A percentile compares a stretch with the other conserved stretches of the same genome.
These are phyloP conservation scores for Tetragonula carbonaria DNA, from an alignment of 2,888 invertebrate genomes.

Conservation along the genomic window DNA sequence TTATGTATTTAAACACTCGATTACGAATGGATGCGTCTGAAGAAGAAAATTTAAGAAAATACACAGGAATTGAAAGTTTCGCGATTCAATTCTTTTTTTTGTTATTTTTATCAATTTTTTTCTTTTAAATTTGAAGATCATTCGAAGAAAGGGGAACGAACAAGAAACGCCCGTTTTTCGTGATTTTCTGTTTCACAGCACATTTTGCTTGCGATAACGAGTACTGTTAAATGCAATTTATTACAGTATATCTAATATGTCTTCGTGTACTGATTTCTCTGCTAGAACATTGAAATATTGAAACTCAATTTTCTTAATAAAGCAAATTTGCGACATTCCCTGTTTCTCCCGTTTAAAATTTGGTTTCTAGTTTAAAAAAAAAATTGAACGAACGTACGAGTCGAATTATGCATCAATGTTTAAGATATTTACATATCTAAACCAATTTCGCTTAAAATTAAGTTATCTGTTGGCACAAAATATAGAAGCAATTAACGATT, in stretches of 20 bases:
- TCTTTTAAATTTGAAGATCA: neutral
- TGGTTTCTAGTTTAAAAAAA: neutral
- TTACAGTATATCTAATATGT: too few relatives aligned
- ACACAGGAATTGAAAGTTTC: too few relatives aligned
- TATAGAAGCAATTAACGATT: neutral
- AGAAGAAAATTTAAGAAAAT: neutral
- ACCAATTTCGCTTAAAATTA: neutral
- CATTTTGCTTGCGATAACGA: too few relatives aligned
- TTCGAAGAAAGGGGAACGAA: neutral
- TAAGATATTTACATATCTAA: neutral
- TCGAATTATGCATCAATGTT: neutral
- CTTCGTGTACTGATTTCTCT: too few relatives aligned
- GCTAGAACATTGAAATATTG: too few relatives aligned
- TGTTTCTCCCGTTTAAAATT: neutral
- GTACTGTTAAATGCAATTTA: too few relatives aligned
- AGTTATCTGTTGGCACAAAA: neutral
- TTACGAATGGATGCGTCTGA: neutral
- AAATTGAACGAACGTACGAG: neutral
- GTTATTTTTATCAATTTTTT: too few relatives aligned
- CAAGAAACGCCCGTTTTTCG: too few relatives aligned
- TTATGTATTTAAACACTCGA: neutral
- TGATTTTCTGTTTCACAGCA: too few relatives aligned
- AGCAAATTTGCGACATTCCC: too few relatives aligned
- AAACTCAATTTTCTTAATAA: too few relatives aligned
- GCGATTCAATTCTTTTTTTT: neutral